A percentile compares a stretch with the other conserved stretches of the same genome.
These are phyloP conservation scores for Himalopsyche kuldschensis DNA, from an alignment of 2,888 invertebrate genomes.

Conservation along the genomic window DNA sequence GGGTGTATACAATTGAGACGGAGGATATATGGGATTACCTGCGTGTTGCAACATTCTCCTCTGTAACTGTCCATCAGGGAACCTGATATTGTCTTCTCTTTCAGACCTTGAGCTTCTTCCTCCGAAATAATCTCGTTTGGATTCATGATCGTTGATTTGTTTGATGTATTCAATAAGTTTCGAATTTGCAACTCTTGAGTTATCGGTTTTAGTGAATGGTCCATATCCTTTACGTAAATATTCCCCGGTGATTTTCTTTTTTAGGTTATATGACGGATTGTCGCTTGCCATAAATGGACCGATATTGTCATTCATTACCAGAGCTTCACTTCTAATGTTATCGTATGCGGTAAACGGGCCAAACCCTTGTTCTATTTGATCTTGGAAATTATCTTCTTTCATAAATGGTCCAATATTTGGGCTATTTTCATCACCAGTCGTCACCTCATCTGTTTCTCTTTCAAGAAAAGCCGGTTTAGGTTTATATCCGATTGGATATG, in stretches of 20 bases:
- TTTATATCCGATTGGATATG: conserved; percentile 71
- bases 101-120: conserved; percentile 58
- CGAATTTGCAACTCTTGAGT: conserved; percentile 60
- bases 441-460: conserved; percentile 59
- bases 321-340: conserved; percentile 49
- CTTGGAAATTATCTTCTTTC: conserved; percentile 63
- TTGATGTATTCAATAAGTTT: conserved; percentile 68
- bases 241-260: conserved; percentile 53
- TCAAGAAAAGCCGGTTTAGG: conserved; percentile 65
- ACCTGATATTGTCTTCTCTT: conserved; percentile 53
- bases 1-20: conserved; percentile 66
- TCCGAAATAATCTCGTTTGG: conserved; percentile 63
- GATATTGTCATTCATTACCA: conserved; percentile 48
- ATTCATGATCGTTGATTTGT: conserved; percentile 67
- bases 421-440: conserved; percentile 46
- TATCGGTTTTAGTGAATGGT: conserved; percentile 66
- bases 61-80: conserved; percentile 63
- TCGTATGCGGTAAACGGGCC: conserved; percentile 66
- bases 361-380: conserved; percentile 44
- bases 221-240: conserved; percentile 59
- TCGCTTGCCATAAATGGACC: conserved; percentile 51
- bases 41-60: conserved; percentile 72
- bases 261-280: conserved; percentile 49
- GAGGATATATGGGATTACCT: conserved; percentile 66
- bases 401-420: conserved; percentile 62